A percentile compares a stretch with the other conserved stretches of the same genome.
Conservation (phyloP, 2,113 vertebrate species). For the Corynorhinus townsendii region DNA sequence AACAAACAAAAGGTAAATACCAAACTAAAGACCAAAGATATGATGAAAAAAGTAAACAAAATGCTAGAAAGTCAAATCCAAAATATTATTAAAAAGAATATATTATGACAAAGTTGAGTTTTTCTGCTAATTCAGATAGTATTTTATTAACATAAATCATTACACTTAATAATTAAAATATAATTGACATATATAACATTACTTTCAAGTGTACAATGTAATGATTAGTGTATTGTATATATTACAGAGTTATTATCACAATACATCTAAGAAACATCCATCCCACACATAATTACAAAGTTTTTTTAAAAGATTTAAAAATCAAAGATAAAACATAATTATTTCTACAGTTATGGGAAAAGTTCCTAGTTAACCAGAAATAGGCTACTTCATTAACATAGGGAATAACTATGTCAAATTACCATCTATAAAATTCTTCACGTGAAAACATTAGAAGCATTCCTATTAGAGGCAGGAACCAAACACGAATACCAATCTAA, state of each 20-base stretch:
- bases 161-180: not conserved
- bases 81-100: not conserved
- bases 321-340: slow-evolving; percentile 14
- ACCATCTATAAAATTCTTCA: not conserved
- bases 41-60: not conserved
- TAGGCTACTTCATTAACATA: not conserved
- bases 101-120: not conserved
- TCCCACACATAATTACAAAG: not conserved
- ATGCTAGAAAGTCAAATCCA: not conserved
- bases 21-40: not conserved
- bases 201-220: not conserved
- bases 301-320: not conserved
- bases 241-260: not conserved
- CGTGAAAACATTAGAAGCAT: not conserved
- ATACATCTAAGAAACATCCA: not conserved
- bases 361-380: not conserved
- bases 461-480: not conserved
- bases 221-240: not conserved
- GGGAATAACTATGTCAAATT: not conserved
- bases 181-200: not conserved
- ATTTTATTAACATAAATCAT: not conserved
- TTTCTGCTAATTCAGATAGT: not conserved
- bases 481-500: not conserved
- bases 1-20: not conserved
- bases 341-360: not conserved